Percentiles rank a stretch among this genome's conserved stretches.
phyloP scores from a whole-genome alignment of 2,797 vertebrate genomes.

The Falco biarmicus region DNA sequence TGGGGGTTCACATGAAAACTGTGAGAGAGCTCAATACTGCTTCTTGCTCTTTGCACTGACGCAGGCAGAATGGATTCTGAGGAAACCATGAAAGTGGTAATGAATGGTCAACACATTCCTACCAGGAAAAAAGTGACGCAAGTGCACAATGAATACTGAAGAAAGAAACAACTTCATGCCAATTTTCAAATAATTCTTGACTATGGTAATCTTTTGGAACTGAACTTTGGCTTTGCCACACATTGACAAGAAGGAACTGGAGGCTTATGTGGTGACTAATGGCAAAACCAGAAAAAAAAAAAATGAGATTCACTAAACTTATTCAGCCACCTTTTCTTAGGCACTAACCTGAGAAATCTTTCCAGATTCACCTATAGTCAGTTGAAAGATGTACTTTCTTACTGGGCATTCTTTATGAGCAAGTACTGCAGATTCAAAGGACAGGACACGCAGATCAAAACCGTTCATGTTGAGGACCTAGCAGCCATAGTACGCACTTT shows the following conservation, averaged over 20 bases:
- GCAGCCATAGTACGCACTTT: fast-evolving
- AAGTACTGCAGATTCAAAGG: background rate
- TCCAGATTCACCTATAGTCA: background rate
- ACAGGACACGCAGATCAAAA: background rate
- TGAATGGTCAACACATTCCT: background rate
- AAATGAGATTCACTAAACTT: background rate
- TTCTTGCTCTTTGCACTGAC: background rate
- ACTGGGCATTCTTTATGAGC: background rate
- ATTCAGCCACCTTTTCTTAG: background rate
- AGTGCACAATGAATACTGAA: background rate
- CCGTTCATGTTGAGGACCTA: background rate
- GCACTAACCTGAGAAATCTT: background rate
- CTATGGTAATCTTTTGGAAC: background rate
- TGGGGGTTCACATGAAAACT: background rate
- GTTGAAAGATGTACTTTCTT: background rate
- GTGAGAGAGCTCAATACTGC: background rate
- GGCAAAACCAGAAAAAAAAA: background rate
- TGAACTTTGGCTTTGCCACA: background rate
- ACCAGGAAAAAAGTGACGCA: background rate
- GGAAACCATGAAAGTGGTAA: background rate
- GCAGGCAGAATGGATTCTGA: background rate
- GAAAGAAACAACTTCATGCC: background rate
- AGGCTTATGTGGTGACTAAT: background rate
- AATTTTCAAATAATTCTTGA: background rate
- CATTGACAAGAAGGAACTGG: background rate